phyloP scores from a whole-genome alignment of 2,888 invertebrate genomes.

The Kryphioiulus occultus region DNA sequence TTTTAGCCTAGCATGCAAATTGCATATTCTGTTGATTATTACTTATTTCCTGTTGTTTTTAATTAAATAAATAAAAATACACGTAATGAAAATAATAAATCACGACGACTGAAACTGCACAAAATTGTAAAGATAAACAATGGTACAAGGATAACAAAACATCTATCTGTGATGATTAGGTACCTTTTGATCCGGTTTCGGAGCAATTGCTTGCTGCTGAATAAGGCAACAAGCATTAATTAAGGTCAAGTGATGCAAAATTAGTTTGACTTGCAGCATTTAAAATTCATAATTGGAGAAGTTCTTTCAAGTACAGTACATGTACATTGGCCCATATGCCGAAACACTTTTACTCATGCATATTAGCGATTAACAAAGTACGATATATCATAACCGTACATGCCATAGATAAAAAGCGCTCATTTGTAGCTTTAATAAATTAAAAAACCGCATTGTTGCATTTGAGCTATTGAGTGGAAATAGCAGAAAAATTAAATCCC shows the following conservation, averaged over 20 bases:
- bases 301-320: too few relatives aligned
- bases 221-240: constrained; percentile 33
- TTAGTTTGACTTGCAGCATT: too few relatives aligned
- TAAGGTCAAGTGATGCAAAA: neutral
- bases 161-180: neutral
- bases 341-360: too few relatives aligned
- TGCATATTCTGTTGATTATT: neutral
- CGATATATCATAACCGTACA: too few relatives aligned
- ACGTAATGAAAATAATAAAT: neutral
- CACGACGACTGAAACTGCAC: neutral
- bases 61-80: neutral
- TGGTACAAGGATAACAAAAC: neutral
- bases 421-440: too few relatives aligned
- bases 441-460: too few relatives aligned
- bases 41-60: neutral
- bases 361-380: too few relatives aligned
- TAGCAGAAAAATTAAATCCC: too few relatives aligned
- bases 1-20: neutral
- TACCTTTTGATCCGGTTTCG: constrained; percentile 40
- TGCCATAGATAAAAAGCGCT: too few relatives aligned
- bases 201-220: constrained; percentile 3
- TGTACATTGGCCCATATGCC: too few relatives aligned
- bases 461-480: too few relatives aligned
- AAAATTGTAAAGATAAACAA: neutral
- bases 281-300: too few relatives aligned